Evolutionary conservation across 2,797 vertebrate genomes (phyloP).

Genomic region (Anisognathus igniventris): DNA sequence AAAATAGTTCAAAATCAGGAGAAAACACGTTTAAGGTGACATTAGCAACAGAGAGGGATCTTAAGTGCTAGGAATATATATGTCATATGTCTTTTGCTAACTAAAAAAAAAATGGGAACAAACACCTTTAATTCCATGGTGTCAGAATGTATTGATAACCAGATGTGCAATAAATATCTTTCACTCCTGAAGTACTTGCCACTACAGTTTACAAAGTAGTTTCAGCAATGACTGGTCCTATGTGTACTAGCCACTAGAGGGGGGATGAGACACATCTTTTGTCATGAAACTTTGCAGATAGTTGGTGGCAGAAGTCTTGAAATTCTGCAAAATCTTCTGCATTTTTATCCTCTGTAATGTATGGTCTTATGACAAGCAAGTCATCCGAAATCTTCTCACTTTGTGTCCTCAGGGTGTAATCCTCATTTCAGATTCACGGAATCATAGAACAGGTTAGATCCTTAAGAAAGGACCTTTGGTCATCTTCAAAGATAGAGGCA

Average conservation of each 20-base stretch:
- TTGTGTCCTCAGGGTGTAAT: neutral
- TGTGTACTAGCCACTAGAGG: constrained; percentile 49
- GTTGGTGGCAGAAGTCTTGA: neutral
- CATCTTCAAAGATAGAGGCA: neutral
- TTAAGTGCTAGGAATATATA: neutral
- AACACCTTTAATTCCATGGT: neutral
- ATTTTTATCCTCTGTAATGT: neutral
- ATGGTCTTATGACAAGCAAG: neutral
- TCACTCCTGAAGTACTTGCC: neutral
- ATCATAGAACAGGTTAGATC: neutral
- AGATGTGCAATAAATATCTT: neutral
- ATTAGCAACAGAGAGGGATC: neutral
- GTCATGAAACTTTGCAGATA: neutral
- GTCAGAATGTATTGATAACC: neutral
- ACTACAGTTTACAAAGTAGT: neutral
- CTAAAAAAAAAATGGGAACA: neutral
- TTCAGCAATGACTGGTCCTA: neutral
- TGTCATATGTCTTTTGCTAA: neutral
- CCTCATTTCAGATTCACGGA: neutral
- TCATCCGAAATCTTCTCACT: neutral
- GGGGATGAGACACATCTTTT: constrained; percentile 11
- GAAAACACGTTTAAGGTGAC: neutral
- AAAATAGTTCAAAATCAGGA: neutral
- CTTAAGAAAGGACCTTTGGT: neutral
- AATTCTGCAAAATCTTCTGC: neutral